A percentile compares a stretch with the other conserved stretches of the same genome.
Evolutionary conservation across 2,888 invertebrate genomes (phyloP).

Genomic region (Platycnemis pennipes): DNA sequence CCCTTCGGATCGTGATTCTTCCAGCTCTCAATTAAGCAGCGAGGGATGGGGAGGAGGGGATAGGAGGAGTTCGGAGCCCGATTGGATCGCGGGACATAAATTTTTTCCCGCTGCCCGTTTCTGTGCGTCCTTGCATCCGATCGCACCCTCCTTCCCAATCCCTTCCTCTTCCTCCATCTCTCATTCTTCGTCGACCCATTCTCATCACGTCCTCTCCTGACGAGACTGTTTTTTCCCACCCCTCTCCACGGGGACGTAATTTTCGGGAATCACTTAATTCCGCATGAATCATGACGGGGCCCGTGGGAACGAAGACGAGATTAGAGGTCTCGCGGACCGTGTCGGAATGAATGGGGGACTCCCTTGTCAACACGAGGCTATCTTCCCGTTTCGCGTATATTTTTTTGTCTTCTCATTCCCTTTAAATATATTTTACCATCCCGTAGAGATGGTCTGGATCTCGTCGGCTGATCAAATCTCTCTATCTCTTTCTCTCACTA

Average conservation of each 20-base stretch:
- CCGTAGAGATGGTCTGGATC: neutral
- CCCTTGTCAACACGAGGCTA: neutral
- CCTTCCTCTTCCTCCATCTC: neutral
- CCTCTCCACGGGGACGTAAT: neutral
- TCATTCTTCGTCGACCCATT: neutral
- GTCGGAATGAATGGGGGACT: constrained; percentile 6
- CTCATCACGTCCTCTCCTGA: neutral
- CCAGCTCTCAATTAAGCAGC: neutral
- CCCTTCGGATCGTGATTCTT: too few relatives aligned
- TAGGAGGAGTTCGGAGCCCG: neutral
- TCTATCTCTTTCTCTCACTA: neutral
- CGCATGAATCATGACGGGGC: neutral
- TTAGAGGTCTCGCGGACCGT: neutral
- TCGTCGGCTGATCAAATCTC: neutral
- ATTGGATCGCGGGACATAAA: neutral
- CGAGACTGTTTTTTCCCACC: neutral
- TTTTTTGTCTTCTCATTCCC: neutral
- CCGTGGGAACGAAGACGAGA: neutral
- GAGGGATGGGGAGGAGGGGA: neutral
- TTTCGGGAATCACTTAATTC: constrained; percentile 28
- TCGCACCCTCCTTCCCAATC: neutral
- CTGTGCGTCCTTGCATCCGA: neutral
- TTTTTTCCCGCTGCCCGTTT: neutral
- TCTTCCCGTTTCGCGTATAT: neutral
- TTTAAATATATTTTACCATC: neutral